Percentiles rank a stretch among this genome's conserved stretches.
phyloP scores from a whole-genome alignment of 2,113 vertebrate genomes.

The Gasterosteus aculeatus region DNA sequence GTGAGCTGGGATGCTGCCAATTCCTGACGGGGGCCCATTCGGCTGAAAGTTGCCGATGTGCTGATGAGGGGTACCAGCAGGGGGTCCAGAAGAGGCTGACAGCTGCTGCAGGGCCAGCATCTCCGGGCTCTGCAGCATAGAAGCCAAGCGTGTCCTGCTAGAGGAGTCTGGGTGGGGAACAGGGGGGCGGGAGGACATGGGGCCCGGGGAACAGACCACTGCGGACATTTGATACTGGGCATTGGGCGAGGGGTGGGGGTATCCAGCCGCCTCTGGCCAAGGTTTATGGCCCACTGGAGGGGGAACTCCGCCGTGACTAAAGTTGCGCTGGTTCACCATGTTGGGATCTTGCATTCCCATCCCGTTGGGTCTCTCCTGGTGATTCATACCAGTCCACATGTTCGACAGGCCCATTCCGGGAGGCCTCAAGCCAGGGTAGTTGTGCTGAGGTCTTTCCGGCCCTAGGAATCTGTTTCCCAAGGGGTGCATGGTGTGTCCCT shows the following conservation, averaged over 20 bases:
- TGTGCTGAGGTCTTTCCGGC: slow-evolving; percentile 79
- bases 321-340: slow-evolving; percentile 71
- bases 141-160: slow-evolving; percentile 83
- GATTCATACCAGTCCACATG: slow-evolving; percentile 87
- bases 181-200: slow-evolving; percentile 57
- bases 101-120: slow-evolving; percentile 99
- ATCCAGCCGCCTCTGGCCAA: slow-evolving; percentile 88
- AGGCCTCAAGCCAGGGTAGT: slow-evolving; percentile 85
- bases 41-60: slow-evolving; percentile 80
- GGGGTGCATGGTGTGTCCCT: slow-evolving; percentile 69
- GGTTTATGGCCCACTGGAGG: slow-evolving; percentile 83
- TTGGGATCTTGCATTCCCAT: slow-evolving; percentile 74
- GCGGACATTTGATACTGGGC: slow-evolving; percentile 81
- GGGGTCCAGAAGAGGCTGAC: slow-evolving; percentile 89
- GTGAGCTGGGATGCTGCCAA: slow-evolving; percentile 72
- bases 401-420: slow-evolving; percentile 78
- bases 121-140: slow-evolving; percentile 98
- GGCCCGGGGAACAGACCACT: slow-evolving; percentile 60
- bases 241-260: slow-evolving; percentile 84
- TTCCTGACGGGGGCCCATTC: slow-evolving; percentile 72
- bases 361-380: slow-evolving; percentile 74
- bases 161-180: slow-evolving; percentile 72
- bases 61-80: slow-evolving; percentile 81
- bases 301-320: slow-evolving; percentile 82
- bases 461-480: slow-evolving; percentile 76